phyloP scores from a whole-genome alignment of 2,888 invertebrate species.

The Norana najaformis region DNA sequence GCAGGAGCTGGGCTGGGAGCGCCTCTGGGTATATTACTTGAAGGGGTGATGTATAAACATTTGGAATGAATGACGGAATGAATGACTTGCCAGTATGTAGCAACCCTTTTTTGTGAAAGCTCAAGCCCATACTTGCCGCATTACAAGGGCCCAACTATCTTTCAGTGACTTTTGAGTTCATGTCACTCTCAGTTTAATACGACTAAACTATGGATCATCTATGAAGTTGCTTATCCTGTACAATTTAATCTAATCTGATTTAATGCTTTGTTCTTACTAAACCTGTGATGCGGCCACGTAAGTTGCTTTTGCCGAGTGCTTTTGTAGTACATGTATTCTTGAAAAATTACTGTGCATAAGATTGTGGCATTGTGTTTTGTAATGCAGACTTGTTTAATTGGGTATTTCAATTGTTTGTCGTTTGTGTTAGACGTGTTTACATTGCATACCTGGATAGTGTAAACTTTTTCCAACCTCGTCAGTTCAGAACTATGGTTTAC shows the following conservation, averaged over 20 bases:
- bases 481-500: conserved; percentile 95
- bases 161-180: not conserved
- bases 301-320: not conserved
- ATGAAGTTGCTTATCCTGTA: not conserved
- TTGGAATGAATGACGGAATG: no score
- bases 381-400: not conserved
- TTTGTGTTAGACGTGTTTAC: conserved; percentile 79
- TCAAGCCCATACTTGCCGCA: no score
- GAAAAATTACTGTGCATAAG: no score
- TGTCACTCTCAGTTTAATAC: not conserved
- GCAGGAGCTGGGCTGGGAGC: no score
- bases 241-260: not conserved
- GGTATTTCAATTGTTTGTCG: no score
- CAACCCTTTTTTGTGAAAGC: no score
- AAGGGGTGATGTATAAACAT: no score
- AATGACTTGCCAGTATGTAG: no score
- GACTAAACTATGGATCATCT: not conserved
- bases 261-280: not conserved
- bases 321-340: not conserved
- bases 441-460: conserved; percentile 99
- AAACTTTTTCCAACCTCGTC: conserved; percentile 96
- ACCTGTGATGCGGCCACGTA: no score
- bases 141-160: no score
- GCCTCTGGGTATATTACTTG: no score
- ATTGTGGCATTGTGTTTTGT: not conserved